These are phyloP conservation scores for Uria aalge DNA, from an alignment of 2,113 vertebrate genomes.

Conservation along the genomic window DNA sequence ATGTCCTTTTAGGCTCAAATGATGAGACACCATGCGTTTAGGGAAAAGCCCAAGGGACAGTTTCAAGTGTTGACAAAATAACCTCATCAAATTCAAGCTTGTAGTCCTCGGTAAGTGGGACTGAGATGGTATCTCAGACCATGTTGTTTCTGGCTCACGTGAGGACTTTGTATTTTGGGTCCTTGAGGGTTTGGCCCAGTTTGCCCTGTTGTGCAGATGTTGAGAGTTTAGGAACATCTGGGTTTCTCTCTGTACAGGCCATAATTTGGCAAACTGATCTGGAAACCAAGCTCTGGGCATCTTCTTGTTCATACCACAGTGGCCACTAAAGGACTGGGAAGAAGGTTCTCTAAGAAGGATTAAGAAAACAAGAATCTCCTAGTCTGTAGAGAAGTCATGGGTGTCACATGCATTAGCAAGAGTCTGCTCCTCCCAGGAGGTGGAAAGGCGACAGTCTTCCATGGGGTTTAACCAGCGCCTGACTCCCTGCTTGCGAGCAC, in stretches of 20 bases:
- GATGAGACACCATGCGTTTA: background rate
- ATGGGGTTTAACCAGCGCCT: background rate
- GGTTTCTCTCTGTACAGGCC: background rate
- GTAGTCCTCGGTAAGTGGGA: background rate
- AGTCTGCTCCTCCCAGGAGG: background rate
- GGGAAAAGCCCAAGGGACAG: background rate
- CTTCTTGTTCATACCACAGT: background rate
- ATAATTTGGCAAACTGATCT: background rate
- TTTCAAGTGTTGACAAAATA: background rate
- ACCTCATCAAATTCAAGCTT: background rate
- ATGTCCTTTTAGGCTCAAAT: background rate
- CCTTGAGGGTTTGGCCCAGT: background rate
- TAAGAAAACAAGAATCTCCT: background rate
- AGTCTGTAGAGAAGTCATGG: background rate
- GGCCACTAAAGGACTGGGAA: background rate
- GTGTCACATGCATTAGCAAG: background rate
- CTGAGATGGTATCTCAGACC: background rate
- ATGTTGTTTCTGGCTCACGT: background rate
- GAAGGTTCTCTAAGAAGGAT: background rate
- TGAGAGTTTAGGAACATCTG: background rate
- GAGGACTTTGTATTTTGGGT: background rate
- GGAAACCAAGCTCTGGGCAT: background rate
- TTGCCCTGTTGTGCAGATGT: background rate
- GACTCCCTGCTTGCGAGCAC: background rate
- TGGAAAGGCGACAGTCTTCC: background rate